Base-by-base conservation (phyloP, 2,888 invertebrate species). In the Dryadula phaetusa region DNA sequence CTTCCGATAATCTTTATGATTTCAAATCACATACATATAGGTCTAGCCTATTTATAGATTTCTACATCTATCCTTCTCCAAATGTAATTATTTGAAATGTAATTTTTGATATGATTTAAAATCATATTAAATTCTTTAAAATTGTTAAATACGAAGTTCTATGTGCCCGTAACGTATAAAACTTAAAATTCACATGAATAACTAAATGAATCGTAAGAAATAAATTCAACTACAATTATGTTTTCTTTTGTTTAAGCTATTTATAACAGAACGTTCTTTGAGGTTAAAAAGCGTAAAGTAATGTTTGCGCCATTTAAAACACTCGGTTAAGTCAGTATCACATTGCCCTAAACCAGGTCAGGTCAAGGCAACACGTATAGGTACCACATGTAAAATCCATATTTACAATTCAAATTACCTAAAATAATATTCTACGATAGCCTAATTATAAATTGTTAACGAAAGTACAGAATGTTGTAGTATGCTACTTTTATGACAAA, bases 341-440 rank as follows among this genome's bases (percentile, higher is more conserved):
- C 42, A 22, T 61, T 68, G 28, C 64, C 16, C 47, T 20, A 62
- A 68, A 64, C 37, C 47, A 37, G 64, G 64, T 62, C 64, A 68
- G 68, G 64, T 68, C 61, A 64, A 64, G 68, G 61, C 42, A 56
- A 62, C 52, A 46, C 46, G 16, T 40, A 44, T 53, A 28, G 8
- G n/a, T 42, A 58, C 10, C 28, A 25, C 16, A 40, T 28, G n/a
- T 20, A 22, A 40, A 37, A 40, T 12, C 54, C n/a, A n/a, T 40
- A 22, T n/a, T 56, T 54, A 22, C 37, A 22, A 37, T 54, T 56
- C n/a, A 4, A 37, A 37, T 40, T 37, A n/a, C 37, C 4, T 40
- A 56, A 37, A 54, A 37, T n/a, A n/a, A 22, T 49, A n/a, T 3
- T 49, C 25, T 49, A 28, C 8, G 1, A n/a, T 8, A 25, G 25